These are phyloP conservation scores for Sparidentex hasta DNA, from an alignment of 2,797 vertebrate genomes.

Conservation along the genomic window DNA sequence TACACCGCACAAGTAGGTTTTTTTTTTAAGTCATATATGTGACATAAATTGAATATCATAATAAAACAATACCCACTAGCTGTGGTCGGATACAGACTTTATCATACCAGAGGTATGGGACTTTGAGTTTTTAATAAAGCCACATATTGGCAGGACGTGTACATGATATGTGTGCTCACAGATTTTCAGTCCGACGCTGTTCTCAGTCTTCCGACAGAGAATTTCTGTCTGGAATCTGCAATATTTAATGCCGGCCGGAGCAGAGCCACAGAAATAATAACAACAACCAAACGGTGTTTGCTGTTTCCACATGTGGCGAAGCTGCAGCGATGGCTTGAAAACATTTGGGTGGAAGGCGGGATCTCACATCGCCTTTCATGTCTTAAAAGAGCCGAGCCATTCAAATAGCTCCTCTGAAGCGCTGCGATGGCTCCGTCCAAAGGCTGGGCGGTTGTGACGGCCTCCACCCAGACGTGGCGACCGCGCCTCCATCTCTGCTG, in stretches of 20 bases:
- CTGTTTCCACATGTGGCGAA: conserved; percentile 17
- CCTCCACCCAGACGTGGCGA: conserved; percentile 56
- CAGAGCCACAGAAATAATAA: conserved; percentile 28
- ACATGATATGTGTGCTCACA: conserved; percentile 18
- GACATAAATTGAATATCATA: conserved; percentile 29
- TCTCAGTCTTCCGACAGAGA: conserved; percentile 25
- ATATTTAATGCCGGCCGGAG: conserved; percentile 38
- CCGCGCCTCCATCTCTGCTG: conserved; percentile 71
- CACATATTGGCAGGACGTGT: conserved; percentile 31
- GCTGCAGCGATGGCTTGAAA: conserved; percentile 32
- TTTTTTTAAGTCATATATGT: conserved; percentile 1
- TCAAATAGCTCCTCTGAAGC: conserved; percentile 66
- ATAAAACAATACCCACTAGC: conserved; percentile 19
- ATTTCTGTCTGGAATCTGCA: conserved; percentile 34
- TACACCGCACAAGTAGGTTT: background rate
- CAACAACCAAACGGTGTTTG: conserved; percentile 23
- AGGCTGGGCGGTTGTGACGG: conserved; percentile 38
- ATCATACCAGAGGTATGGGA: conserved; percentile 19
- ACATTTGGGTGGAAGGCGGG: conserved; percentile 30
- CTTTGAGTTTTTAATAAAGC: conserved; percentile 53
- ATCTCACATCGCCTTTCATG: conserved; percentile 57
- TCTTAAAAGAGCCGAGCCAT: conserved; percentile 55
- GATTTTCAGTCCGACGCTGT: conserved; percentile 31
- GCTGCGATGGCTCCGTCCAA: conserved; percentile 50
- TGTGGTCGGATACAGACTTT: conserved; percentile 14